Evolutionary conservation across 2,888 invertebrate species (phyloP).

Genomic region (Cataglyphis altisquamis): DNA sequence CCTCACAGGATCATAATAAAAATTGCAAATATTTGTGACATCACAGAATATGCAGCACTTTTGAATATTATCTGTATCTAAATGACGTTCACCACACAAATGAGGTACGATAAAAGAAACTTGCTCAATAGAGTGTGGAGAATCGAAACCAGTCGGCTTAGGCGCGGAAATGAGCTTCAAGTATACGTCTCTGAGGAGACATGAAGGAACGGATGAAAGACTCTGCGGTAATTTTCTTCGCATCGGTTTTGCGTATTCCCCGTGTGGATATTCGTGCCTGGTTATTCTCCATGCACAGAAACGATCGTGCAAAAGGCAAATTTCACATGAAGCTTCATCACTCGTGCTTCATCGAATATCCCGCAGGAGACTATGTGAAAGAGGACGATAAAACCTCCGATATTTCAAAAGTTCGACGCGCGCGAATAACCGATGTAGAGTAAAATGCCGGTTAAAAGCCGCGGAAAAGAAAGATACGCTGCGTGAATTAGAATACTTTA

Average conservation of each 20-base stretch:
- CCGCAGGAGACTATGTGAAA: slow-evolving; percentile 11
- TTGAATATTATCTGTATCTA: slow-evolving; percentile 11
- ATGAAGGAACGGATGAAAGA: slow-evolving; percentile 46
- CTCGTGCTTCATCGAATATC: slow-evolving; percentile 53
- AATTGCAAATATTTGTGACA: neutral
- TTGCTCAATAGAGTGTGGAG: neutral
- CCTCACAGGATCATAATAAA: neutral
- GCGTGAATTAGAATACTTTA: slow-evolving; percentile 11
- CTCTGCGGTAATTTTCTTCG: slow-evolving; percentile 52
- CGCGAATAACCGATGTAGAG: slow-evolving; percentile 33
- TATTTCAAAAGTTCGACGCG: slow-evolving; percentile 33
- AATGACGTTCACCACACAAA: slow-evolving; percentile 2
- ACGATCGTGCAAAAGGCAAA: slow-evolving; percentile 46
- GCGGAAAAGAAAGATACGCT: neutral
- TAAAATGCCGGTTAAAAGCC: slow-evolving; percentile 22
- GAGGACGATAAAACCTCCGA: slow-evolving; percentile 24
- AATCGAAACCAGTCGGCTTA: slow-evolving; percentile 31
- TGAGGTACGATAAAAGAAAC: neutral
- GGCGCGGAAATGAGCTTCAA: slow-evolving; percentile 23
- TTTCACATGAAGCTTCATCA: slow-evolving; percentile 35
- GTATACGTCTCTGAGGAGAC: slow-evolving; percentile 44
- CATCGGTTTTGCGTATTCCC: slow-evolving; percentile 35
- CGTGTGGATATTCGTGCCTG: slow-evolving; percentile 31
- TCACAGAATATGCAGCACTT: neutral
- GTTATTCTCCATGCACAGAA: slow-evolving; percentile 36